phyloP scores from a whole-genome alignment of 2,888 invertebrate species.

The Campoplex nolae region DNA sequence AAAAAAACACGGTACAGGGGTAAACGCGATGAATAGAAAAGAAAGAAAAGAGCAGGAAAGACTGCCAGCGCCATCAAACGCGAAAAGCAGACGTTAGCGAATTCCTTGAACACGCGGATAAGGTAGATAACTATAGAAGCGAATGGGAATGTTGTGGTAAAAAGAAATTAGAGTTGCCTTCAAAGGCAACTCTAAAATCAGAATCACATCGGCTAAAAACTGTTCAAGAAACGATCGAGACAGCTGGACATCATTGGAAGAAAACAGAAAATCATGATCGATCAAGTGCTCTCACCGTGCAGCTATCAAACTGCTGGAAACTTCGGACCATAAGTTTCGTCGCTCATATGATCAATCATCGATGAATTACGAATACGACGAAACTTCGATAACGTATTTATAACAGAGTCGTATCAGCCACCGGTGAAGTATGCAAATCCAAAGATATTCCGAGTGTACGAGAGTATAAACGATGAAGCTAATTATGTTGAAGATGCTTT shows the following conservation, averaged over 20 bases:
- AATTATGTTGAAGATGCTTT: conserved; percentile 5
- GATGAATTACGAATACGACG: neutral
- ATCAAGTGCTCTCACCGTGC: neutral
- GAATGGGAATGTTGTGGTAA: neutral
- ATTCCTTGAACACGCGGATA: neutral
- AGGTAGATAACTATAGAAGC: neutral
- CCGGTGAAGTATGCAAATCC: neutral
- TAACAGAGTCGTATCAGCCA: neutral
- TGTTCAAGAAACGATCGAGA: neutral
- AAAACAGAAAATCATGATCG: neutral
- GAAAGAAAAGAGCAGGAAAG: neutral
- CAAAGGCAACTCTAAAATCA: neutral
- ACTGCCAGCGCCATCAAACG: conserved; percentile 14
- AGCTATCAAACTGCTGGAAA: neutral
- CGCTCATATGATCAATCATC: neutral
- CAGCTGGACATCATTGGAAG: no score
- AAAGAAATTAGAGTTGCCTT: neutral
- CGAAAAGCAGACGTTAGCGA: neutral
- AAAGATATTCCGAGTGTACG: neutral
- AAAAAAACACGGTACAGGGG: no score
- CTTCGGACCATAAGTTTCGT: neutral
- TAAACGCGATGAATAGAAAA: neutral
- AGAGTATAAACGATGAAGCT: neutral
- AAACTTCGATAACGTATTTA: neutral
- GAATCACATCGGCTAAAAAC: neutral